These are phyloP conservation scores for Mylabris phalerata DNA, from an alignment of 1,140 invertebrate species.

Conservation along the genomic window DNA sequence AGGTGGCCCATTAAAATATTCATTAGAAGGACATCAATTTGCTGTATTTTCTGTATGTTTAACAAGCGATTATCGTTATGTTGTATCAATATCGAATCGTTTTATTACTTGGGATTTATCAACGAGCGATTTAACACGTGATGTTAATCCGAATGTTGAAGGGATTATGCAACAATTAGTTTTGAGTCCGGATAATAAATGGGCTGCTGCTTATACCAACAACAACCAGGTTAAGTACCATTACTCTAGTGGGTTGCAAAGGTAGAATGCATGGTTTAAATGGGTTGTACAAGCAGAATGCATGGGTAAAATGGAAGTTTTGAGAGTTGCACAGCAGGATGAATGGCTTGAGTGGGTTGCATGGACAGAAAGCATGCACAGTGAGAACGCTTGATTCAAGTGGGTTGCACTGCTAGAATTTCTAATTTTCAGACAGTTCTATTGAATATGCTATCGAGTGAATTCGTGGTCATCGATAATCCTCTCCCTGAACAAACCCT, in stretches of 20 bases:
- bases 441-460: slow-evolving; percentile 84
- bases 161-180: slow-evolving; percentile 93
- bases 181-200: slow-evolving; percentile 93
- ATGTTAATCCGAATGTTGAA: slow-evolving; percentile 87
- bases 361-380: no score
- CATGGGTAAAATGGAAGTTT: no score
- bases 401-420: no score
- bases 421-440: slow-evolving; percentile 61
- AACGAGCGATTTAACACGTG: slow-evolving; percentile 84
- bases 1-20: slow-evolving; percentile 95
- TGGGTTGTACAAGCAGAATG: no score
- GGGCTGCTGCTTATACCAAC: slow-evolving; percentile 92
- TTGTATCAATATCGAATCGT: slow-evolving; percentile 93
- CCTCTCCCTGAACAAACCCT: slow-evolving; percentile 59
- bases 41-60: slow-evolving; percentile 92
- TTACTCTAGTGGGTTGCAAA: no score
- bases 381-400: no score
- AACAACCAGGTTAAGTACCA: slow-evolving; percentile 71
- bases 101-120: slow-evolving; percentile 97
- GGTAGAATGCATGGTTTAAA: no score
- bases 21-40: slow-evolving; percentile 95
- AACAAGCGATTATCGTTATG: slow-evolving; percentile 86
- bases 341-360: no score
- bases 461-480: slow-evolving; percentile 78
- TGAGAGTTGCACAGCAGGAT: no score